A percentile compares a stretch with the other conserved stretches of the same genome.
Conservation (phyloP, 2,888 invertebrate species). For the Philopedon plagiatum region DNA sequence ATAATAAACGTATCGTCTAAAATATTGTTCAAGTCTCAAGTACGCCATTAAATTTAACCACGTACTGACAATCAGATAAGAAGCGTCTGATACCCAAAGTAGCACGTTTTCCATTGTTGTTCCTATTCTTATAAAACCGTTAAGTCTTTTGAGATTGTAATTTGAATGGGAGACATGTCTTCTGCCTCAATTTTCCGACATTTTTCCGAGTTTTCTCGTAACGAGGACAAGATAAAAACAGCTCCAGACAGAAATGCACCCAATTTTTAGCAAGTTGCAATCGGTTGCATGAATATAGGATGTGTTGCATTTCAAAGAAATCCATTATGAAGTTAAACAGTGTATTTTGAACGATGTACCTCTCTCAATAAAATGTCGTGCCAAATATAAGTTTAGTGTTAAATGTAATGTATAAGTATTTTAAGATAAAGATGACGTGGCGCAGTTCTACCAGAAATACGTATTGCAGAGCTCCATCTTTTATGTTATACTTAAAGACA, state of each 20-base stretch:
- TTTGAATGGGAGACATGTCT: conserved; percentile 41
- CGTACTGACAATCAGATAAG: conserved; percentile 23
- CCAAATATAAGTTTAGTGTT: background rate
- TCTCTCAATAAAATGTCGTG: background rate
- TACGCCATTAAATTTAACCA: conserved; percentile 20
- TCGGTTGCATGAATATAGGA: conserved; percentile 40
- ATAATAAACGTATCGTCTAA: too few species aligned
- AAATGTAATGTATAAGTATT: background rate
- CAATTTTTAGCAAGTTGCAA: conserved; percentile 38
- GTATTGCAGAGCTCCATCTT: too few species aligned
- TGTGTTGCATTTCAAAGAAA: conserved; percentile 25
- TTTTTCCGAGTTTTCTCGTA: conserved; percentile 37
- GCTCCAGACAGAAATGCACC: conserved; percentile 40
- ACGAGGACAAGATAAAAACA: conserved; percentile 35
- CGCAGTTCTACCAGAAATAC: too few species aligned
- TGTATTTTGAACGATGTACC: background rate
- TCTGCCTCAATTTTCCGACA: conserved; percentile 34
- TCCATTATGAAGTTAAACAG: conserved; percentile 4
- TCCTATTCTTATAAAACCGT: conserved; percentile 41
- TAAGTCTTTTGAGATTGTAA: conserved; percentile 34
- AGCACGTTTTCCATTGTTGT: conserved; percentile 40
- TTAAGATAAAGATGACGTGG: too few species aligned
- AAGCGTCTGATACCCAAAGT: conserved; percentile 24
- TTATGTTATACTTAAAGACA: too few species aligned
- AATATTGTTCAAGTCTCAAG: conserved; percentile 13